A percentile compares a stretch with the other conserved stretches of the same genome.
phyloP scores from a whole-genome alignment of 2,888 invertebrate genomes.

The Dioctria rufipes region DNA sequence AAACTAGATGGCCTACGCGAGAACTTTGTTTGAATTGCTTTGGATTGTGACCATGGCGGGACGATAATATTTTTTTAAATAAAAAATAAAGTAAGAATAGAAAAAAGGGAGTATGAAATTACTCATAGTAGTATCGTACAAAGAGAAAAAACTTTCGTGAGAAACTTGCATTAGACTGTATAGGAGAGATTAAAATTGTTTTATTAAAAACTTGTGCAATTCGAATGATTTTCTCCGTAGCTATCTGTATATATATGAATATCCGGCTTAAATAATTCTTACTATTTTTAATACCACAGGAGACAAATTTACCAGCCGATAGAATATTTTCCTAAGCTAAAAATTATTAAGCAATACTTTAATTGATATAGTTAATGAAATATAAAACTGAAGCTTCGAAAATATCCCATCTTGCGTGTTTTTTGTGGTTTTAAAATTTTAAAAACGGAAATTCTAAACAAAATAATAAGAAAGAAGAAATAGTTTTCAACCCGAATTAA shows the following conservation, averaged over 20 bases:
- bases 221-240: slow-evolving; percentile 24
- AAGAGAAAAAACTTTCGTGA: neutral
- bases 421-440: neutral
- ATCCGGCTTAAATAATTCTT: neutral
- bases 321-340: slow-evolving; percentile 3
- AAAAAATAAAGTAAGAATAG: slow-evolving; percentile 5
- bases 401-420: neutral
- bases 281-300: too few relatives aligned
- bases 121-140: neutral
- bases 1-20: slow-evolving; percentile 20
- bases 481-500: neutral
- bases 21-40: slow-evolving; percentile 40
- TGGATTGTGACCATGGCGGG: neutral
- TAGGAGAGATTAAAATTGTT: neutral
- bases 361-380: slow-evolving; percentile 16
- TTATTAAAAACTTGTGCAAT: slow-evolving; percentile 9
- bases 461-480: neutral
- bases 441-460: neutral
- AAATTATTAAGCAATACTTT: neutral
- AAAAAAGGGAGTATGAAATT: neutral
- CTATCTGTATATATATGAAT: slow-evolving; percentile 13
- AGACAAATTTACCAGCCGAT: neutral
- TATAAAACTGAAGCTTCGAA: neutral
- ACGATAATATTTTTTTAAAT: neutral
- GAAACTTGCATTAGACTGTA: slow-evolving; percentile 23